A percentile compares a stretch with the other conserved stretches of the same genome.
Evolutionary conservation across 2,888 invertebrate species (phyloP).

Genomic region (Coenonympha glycerion): DNA sequence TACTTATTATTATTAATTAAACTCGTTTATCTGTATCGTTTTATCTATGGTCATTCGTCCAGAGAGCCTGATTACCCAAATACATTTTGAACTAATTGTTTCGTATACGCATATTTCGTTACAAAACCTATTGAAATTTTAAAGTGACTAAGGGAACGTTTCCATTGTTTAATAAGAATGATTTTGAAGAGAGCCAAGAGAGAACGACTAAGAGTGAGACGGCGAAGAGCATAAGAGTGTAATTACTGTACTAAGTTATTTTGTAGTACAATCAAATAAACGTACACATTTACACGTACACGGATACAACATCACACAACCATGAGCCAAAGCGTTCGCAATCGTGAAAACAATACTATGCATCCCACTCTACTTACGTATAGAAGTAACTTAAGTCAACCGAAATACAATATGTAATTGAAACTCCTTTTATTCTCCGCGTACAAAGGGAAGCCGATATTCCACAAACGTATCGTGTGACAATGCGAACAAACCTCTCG

Average conservation of each 20-base stretch:
- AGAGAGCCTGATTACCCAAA: constrained; percentile 6
- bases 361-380: not conserved
- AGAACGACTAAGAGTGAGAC: too few species aligned
- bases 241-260: too few species aligned
- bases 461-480: constrained; percentile 8
- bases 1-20: too few species aligned
- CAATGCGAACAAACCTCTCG: constrained; percentile 2
- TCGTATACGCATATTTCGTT: constrained; percentile 7
- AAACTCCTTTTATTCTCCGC: not conserved
- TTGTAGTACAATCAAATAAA: too few species aligned
- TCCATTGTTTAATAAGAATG: constrained; percentile 5
- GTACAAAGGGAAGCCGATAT: constrained; percentile 9
- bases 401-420: not conserved
- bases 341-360: too few species aligned
- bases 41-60: too few species aligned
- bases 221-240: too few species aligned
- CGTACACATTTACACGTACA: too few species aligned
- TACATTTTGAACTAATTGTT: constrained; percentile 8
- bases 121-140: constrained; percentile 7
- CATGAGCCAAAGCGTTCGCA: too few species aligned
- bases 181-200: too few species aligned
- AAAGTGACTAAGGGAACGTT: not conserved
- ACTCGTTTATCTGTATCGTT: too few species aligned
- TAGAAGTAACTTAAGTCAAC: constrained; percentile 2
- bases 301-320: too few species aligned